A percentile compares a stretch with the other conserved stretches of the same genome.
Conservation (phyloP, 2,888 invertebrate species). For the Mythimna pallens region DNA sequence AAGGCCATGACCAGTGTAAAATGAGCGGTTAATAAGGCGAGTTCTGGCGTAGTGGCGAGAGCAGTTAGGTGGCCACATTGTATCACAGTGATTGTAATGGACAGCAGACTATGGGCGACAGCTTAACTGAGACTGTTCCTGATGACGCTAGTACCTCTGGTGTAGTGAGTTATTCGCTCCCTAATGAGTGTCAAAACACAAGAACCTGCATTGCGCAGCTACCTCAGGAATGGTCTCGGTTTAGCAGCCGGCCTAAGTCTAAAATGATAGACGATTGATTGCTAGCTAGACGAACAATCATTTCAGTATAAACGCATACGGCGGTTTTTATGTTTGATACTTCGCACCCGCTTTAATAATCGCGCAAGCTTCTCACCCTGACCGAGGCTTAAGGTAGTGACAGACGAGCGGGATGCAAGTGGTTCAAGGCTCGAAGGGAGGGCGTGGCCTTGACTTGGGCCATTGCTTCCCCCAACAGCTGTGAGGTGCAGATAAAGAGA, state of each 20-base stretch:
- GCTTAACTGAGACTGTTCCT: too few species aligned
- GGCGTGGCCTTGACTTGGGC: conserved; percentile 21
- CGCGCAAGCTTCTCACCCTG: not conserved
- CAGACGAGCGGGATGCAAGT: conserved; percentile 29
- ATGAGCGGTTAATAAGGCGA: not conserved
- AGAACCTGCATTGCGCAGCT: too few species aligned
- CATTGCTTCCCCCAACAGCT: conserved; percentile 18
- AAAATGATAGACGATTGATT: too few species aligned
- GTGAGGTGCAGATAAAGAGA: conserved; percentile 27
- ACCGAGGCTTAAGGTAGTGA: not conserved
- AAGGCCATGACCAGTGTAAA: not conserved
- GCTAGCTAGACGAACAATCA: not conserved
- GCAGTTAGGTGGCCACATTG: not conserved
- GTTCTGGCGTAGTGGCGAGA: not conserved
- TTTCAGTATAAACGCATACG: not conserved
- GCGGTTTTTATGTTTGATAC: not conserved
- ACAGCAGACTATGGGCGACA: not conserved
- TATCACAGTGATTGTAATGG: not conserved
- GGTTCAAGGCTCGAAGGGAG: conserved; percentile 33
- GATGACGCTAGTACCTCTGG: too few species aligned
- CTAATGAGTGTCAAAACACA: too few species aligned
- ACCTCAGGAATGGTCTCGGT: too few species aligned
- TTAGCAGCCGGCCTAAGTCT: too few species aligned
- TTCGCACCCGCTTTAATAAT: not conserved
- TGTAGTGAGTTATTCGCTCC: too few species aligned